A percentile compares a stretch with the other conserved stretches of the same genome.
Conservation (phyloP, 2,113 vertebrate genomes). For the Capra hircus region DNA sequence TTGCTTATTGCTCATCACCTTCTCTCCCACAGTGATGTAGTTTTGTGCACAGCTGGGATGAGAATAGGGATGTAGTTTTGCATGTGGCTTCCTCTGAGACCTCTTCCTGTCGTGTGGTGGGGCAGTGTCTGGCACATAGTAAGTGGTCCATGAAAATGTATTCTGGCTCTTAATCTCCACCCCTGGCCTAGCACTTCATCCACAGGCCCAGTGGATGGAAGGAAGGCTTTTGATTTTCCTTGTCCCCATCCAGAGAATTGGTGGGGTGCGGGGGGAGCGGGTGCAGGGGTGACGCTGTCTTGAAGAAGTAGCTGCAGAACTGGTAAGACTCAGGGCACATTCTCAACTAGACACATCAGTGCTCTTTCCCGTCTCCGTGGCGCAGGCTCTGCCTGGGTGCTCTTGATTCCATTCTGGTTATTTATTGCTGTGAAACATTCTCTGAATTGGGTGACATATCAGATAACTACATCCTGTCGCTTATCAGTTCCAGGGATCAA, state of each 20-base stretch:
- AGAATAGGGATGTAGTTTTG: background rate
- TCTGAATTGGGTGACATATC: background rate
- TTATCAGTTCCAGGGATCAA: background rate
- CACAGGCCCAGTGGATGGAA: background rate
- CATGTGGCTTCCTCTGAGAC: background rate
- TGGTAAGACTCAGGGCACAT: background rate
- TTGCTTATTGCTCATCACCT: background rate
- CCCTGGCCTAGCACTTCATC: background rate
- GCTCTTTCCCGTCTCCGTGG: background rate
- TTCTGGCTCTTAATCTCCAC: background rate
- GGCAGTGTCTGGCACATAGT: background rate
- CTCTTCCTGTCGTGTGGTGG: background rate
- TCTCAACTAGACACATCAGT: background rate
- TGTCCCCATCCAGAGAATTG: background rate
- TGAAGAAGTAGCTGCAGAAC: background rate
- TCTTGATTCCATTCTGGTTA: background rate
- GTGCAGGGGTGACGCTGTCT: background rate
- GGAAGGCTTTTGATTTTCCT: background rate
- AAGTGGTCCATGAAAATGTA: background rate
- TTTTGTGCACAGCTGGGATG: background rate
- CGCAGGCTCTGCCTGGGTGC: background rate
- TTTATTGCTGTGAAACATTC: background rate
- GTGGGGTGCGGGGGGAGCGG: fast-evolving
- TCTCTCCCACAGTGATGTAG: background rate
- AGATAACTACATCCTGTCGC: background rate